phyloP scores from a whole-genome alignment of 2,797 vertebrate genomes.

The Bradypodion pumilum region DNA sequence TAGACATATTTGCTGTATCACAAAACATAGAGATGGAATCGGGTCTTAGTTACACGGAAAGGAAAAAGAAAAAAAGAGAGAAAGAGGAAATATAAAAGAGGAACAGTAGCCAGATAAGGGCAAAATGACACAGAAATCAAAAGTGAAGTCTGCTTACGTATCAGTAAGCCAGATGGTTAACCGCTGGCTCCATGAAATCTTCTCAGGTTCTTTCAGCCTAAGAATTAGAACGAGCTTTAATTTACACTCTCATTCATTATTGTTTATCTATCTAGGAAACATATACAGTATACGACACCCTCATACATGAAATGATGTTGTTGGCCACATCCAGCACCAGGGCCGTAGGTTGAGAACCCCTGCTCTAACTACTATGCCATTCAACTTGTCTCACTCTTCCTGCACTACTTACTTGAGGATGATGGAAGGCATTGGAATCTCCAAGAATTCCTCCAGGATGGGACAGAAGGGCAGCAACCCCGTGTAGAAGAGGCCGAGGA shows the following conservation, averaged over 20 bases:
- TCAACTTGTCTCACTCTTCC: too few relatives aligned
- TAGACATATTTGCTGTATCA: too few relatives aligned
- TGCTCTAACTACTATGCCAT: too few relatives aligned
- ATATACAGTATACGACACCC: too few relatives aligned
- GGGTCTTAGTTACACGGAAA: too few relatives aligned
- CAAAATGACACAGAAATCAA: background rate
- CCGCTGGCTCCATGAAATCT: slow-evolving; percentile 83
- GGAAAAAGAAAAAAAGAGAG: too few relatives aligned
- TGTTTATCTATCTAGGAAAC: too few relatives aligned
- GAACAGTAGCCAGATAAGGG: background rate
- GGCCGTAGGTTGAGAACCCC: too few relatives aligned
- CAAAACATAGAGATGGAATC: too few relatives aligned
- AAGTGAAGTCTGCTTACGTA: slow-evolving; percentile 77
- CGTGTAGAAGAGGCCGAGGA: slow-evolving; percentile 94
- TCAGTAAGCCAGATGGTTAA: slow-evolving; percentile 91
- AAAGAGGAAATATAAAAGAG: too few relatives aligned
- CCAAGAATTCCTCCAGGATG: slow-evolving; percentile 93
- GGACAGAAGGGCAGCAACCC: slow-evolving; percentile 95
- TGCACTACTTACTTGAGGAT: slow-evolving; percentile 91
- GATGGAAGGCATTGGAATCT: slow-evolving; percentile 98
- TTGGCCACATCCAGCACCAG: too few relatives aligned
- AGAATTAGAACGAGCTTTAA: background rate
- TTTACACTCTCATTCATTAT: background rate
- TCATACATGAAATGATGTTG: too few relatives aligned
- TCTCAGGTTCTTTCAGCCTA: slow-evolving; percentile 87